Evolutionary conservation across 2,113 vertebrate species (phyloP).

Genomic region (Eurystomus gularis): DNA sequence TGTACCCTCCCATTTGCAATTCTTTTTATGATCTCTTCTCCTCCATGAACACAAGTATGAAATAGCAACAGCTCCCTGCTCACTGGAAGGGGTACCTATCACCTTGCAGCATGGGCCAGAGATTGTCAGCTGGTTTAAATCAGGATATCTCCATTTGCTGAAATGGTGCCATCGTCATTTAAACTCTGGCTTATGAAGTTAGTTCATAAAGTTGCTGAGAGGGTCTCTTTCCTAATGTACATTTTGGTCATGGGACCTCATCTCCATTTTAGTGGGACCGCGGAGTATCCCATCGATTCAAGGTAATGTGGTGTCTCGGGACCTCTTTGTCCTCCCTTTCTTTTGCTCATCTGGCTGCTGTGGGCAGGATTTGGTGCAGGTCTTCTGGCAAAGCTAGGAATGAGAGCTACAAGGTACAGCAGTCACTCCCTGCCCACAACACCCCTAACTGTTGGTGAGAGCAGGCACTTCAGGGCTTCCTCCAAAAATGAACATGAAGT

Average conservation of each 20-base stretch:
- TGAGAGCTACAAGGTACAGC: too few species aligned
- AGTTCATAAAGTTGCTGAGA: conserved; percentile 39
- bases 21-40: conserved; percentile 33
- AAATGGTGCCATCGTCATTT: neutral
- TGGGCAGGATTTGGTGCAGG: neutral
- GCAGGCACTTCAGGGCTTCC: neutral
- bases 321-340: neutral
- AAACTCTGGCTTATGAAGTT: conserved; percentile 6
- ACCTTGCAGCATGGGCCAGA: neutral
- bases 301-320: neutral
- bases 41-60: neutral
- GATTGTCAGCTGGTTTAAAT: conserved; percentile 53
- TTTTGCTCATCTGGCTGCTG: neutral
- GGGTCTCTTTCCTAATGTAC: neutral
- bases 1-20: conserved; percentile 9
- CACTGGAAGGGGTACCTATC: neutral
- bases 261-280: neutral
- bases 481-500: neutral
- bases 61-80: conserved; percentile 14
- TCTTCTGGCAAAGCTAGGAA: neutral
- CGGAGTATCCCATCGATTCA: neutral
- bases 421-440: neutral
- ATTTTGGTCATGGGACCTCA: neutral
- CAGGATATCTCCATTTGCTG: neutral
- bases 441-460: accelerated